Conservation (phyloP, 2,888 invertebrate species). For the Coelinius sp. region DNA sequence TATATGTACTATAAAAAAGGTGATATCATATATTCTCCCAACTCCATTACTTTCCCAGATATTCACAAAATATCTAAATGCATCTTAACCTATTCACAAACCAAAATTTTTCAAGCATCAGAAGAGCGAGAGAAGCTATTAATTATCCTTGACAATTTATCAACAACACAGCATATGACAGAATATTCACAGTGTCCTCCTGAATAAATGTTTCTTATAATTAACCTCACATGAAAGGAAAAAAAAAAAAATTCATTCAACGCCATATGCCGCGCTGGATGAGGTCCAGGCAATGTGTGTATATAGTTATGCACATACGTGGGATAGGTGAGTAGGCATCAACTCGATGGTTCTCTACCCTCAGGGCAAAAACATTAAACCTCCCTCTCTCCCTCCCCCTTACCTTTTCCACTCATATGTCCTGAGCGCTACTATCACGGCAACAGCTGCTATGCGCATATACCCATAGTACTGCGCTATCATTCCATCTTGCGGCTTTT, state of each 20-base stretch:
- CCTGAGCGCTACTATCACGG: constrained; percentile 61
- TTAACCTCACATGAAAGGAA: constrained; percentile 53
- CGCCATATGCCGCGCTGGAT: constrained; percentile 64
- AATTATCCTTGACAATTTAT: not conserved
- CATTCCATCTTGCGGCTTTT: constrained; percentile 50
- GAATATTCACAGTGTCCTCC: constrained; percentile 49
- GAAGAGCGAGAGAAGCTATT: not conserved
- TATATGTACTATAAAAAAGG: no score
- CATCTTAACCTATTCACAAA: not conserved
- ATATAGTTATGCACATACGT: constrained; percentile 33
- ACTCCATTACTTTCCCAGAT: no score
- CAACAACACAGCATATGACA: constrained; percentile 22
- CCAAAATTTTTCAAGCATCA: not conserved
- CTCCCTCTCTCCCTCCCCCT: constrained; percentile 21
- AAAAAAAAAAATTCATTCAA: constrained; percentile 59
- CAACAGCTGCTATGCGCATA: constrained; percentile 68
- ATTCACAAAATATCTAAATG: no score
- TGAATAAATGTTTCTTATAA: constrained; percentile 60
- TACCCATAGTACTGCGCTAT: constrained; percentile 42
- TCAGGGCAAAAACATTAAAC: constrained; percentile 46
- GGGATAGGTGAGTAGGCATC: constrained; percentile 38
- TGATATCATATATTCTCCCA: no score
- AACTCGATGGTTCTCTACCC: constrained; percentile 20
- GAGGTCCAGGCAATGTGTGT: constrained; percentile 37
- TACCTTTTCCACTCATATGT: constrained; percentile 3